Conservation (phyloP, 2,797 vertebrate species). For the Oryzias sinensis region DNA sequence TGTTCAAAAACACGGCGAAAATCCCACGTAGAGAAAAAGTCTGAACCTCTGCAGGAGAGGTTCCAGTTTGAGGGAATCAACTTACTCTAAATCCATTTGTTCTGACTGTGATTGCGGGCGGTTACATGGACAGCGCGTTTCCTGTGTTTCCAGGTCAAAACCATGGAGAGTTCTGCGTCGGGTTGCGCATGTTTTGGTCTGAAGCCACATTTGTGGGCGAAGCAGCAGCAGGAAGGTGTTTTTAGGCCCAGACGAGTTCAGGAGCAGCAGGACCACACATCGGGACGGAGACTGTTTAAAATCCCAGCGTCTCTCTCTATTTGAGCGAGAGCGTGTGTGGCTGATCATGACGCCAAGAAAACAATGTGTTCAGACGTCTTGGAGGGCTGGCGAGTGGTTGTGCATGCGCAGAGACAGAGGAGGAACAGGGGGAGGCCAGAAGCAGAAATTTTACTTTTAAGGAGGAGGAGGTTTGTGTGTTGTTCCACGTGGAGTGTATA, state of each 20-base stretch:
- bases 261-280: constrained; percentile 65
- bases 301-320: constrained; percentile 43
- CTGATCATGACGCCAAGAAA: constrained; percentile 62
- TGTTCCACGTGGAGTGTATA: constrained; percentile 44
- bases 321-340: constrained; percentile 31
- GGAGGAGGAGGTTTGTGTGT: constrained; percentile 37
- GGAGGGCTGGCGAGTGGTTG: constrained; percentile 35
- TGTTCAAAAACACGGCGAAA: background rate
- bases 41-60: no score
- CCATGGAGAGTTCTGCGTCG: constrained; percentile 5
- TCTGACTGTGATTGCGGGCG: no score
- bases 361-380: constrained; percentile 62
- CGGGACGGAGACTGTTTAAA: constrained; percentile 54
- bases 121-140: no score
- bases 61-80: no score
- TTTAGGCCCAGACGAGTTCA: constrained; percentile 40
- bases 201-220: constrained; percentile 26
- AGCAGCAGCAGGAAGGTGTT: constrained; percentile 21
- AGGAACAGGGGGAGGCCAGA: constrained; percentile 30
- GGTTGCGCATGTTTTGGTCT: constrained; percentile 29
- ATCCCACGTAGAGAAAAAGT: no score
- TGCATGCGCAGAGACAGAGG: constrained; percentile 34
- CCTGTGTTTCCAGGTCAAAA: constrained; percentile 24
- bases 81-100: no score
- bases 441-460: constrained; percentile 66